Percentiles rank a stretch among this genome's conserved stretches.
Evolutionary conservation across 2,113 vertebrate genomes (phyloP).

Genomic region (Stomatorhinus ivindoensis): DNA sequence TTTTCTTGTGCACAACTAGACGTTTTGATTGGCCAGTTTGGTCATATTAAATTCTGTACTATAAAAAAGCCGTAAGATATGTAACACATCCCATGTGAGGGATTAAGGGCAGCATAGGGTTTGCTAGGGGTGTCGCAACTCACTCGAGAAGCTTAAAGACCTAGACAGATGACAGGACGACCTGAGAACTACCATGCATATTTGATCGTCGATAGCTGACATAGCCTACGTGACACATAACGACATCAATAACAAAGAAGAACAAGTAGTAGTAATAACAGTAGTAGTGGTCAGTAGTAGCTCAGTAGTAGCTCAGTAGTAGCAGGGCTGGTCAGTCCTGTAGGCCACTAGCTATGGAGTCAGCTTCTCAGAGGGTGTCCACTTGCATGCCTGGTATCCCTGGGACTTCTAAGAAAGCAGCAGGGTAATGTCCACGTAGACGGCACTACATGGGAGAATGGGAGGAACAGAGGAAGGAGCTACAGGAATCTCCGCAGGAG

Average conservation of each 20-base stretch:
- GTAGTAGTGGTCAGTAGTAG: background rate
- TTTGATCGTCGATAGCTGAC: background rate
- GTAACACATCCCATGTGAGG: background rate
- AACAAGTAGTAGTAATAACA: background rate
- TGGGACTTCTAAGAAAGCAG: background rate
- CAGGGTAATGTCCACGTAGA: background rate
- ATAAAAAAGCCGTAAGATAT: background rate
- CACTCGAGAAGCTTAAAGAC: background rate
- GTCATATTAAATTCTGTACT: background rate
- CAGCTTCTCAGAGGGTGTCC: no score
- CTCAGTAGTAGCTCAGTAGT: no score
- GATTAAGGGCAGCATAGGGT: background rate
- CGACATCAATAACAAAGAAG: background rate
- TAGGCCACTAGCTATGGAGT: no score
- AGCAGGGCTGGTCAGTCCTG: no score
- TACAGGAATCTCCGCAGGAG: background rate
- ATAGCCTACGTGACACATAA: background rate
- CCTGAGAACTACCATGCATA: background rate
- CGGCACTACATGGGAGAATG: background rate
- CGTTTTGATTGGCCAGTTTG: background rate
- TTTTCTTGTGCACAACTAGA: background rate
- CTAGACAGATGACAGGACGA: background rate
- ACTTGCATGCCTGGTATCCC: background rate
- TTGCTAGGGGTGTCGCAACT: background rate
- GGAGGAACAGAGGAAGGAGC: background rate